These are phyloP conservation scores for Oreonectes daqikongensis DNA, from an alignment of 2,797 vertebrate genomes.

Conservation along the genomic window DNA sequence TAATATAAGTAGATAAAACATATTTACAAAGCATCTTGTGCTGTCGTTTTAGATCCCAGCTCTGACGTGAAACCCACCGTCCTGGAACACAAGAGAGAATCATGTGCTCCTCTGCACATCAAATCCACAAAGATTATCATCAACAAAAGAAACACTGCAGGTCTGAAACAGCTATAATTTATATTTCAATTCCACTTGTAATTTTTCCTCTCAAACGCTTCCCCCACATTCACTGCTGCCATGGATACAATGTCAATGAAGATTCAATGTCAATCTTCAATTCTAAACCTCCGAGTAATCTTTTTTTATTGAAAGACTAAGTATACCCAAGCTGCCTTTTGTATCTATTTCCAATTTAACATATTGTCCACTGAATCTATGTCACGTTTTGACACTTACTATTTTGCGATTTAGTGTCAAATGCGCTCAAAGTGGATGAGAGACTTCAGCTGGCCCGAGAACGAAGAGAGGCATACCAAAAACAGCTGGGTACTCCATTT, in stretches of 20 bases:
- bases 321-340: background rate
- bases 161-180: constrained; percentile 22
- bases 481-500: constrained; percentile 80
- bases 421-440: constrained; percentile 83
- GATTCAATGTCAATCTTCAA: background rate
- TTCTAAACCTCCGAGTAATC: background rate
- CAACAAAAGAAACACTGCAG: constrained; percentile 40
- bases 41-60: constrained; percentile 28
- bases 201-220: background rate
- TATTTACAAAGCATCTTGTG: background rate
- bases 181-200: background rate
- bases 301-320: background rate
- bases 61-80: constrained; percentile 18
- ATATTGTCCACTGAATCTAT: background rate
- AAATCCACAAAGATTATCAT: constrained; percentile 38
- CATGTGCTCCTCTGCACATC: constrained; percentile 9
- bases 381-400: background rate
- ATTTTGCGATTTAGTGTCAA: constrained; percentile 59
- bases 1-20: background rate
- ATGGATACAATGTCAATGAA: constrained; percentile 3
- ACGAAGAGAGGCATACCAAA: constrained; percentile 85
- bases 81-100: constrained; percentile 36
- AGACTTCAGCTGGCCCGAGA: constrained; percentile 88
- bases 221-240: background rate
- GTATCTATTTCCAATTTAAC: background rate